Evolutionary conservation across 1,140 invertebrate genomes (phyloP).

Genomic region (Dendrolimus punctatus): DNA sequence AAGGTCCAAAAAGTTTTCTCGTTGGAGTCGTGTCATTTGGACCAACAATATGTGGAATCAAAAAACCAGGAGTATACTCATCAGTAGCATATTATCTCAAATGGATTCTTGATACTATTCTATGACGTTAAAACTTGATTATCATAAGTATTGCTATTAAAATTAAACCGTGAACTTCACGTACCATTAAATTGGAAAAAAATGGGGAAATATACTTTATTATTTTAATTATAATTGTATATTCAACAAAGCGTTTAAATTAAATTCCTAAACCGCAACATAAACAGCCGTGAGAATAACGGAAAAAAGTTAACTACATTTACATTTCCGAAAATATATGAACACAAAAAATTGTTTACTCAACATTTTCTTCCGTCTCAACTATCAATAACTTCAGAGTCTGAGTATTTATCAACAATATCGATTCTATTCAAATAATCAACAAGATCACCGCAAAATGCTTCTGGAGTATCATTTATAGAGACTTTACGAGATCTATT

Average conservation of each 20-base stretch:
- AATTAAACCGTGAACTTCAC: too few relatives aligned
- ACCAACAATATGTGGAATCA: conserved; percentile 75
- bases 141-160: too few relatives aligned
- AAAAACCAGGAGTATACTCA: conserved; percentile 80
- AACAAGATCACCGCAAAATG: conserved; percentile 62
- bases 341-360: too few relatives aligned
- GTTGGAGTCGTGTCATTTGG: conserved; percentile 82
- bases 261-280: too few relatives aligned
- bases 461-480: conserved; percentile 71
- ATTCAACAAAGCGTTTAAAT: too few relatives aligned
- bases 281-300: too few relatives aligned
- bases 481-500: conserved; percentile 57
- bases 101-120: conserved; percentile 75
- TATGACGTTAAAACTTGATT: conserved; percentile 2
- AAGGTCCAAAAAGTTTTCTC: conserved; percentile 63
- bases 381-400: conserved; percentile 34
- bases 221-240: too few relatives aligned
- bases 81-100: conserved; percentile 74
- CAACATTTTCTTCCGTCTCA: conserved; percentile 18
- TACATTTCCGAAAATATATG: too few relatives aligned
- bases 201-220: too few relatives aligned
- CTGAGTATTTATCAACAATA: conserved; percentile 42
- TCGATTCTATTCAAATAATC: conserved; percentile 56
- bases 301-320: too few relatives aligned
- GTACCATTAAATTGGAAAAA: too few relatives aligned